Base-by-base conservation (phyloP, 64 coral and sea anemone genomes). In the Astreopora myriophthalma region DNA sequence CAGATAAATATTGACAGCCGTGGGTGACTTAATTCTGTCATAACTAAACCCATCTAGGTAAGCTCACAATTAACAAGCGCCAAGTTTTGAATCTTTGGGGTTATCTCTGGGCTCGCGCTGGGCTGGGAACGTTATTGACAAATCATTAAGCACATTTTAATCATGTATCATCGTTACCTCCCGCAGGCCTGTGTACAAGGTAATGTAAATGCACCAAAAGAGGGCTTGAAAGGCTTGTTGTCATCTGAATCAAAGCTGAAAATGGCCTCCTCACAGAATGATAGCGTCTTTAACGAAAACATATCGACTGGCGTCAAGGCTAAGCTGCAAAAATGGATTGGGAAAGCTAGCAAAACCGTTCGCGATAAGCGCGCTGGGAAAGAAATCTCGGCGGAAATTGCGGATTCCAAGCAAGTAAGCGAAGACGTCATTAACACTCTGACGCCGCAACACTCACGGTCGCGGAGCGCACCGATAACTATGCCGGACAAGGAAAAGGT, bases 281-380 rank as follows among this genome's bases (percentile, higher is more conserved):
- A 61, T 26, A 64, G 23, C 32, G 32, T 13, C 6, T n/a, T 31
- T 83, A 64, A 20, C 10, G 32, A 35, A 24, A 83, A 83, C 34
- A 83, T 83, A 22, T 65, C 79, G 52, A 35, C 57, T 5, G n/a
- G 79, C 0, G 57, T 83, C 14, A 83, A 38, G 61, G 79, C 79
- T 25, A 83, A 83, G 79, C 79, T 83, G 35, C 79, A 83, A n/a
- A 83, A 83, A 65, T 83, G 79, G 79, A 63, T 83, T 60, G 79
- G 79, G 38, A 83, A 64, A 19, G 79, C 79, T 0, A 83, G 34
- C 58, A 37, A 57, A 24, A 83, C 61, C 30, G 79, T 83, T 63
- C 79, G 79, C 52, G 57, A 83, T 30, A 83, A 83, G 20, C 79
- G 55, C 23, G 2, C 30, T 33, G 79, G 28, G 8, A 33, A 38